Evolutionary conservation across 2,888 invertebrate genomes (phyloP), one percentile per base, ranked within the genome.

Genomic region (Limenitis camilla): DNA sequence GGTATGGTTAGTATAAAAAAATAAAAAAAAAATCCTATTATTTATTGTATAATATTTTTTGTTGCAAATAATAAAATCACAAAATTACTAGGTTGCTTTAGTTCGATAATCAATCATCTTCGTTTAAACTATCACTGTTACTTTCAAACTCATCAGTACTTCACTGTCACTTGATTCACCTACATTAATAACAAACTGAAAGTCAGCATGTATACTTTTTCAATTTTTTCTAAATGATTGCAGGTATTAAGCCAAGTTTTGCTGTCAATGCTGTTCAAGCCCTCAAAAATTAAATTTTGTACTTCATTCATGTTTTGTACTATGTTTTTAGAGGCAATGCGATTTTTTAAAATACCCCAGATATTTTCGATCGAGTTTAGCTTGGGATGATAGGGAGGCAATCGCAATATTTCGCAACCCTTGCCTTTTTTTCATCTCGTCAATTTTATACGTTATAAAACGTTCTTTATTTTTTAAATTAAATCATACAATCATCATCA

Each of bases 311-410:
- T 29, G 44, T 51, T 61, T 57, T 51, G 51, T 28, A 44, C 48
- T 29, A 52, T 36, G 27, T 60, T 52, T 33, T 49, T 56, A 33
- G 46, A 52, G 6, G 53, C 58, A 11, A 61, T 49, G 6, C 43
- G 10, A 27, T 52, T 56, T 53, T 61, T 58, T 38, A 60, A 5
- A 45, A 61, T 55, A 5, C 60, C 59, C 61, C 56, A 55, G 10
- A 59, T 58, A 41, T 60, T 59, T 53, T 60, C 56, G 19, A 58
- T 56, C 1, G 58, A 28, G 38, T 61, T 61, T 30, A 61, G 44
- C 40, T 58, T 56, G 8, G 61, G 61, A 36, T 61, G 56, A 52
- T 53, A 53, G 8, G 59, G 61, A 8, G 53, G 59, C 8, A 58
- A 36, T 9, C 56, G 41, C 43, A 59, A 29, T 2, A 59, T 42